Base-by-base conservation (phyloP, 2,113 vertebrate genomes). In the Myiozetetes cayanensis region DNA sequence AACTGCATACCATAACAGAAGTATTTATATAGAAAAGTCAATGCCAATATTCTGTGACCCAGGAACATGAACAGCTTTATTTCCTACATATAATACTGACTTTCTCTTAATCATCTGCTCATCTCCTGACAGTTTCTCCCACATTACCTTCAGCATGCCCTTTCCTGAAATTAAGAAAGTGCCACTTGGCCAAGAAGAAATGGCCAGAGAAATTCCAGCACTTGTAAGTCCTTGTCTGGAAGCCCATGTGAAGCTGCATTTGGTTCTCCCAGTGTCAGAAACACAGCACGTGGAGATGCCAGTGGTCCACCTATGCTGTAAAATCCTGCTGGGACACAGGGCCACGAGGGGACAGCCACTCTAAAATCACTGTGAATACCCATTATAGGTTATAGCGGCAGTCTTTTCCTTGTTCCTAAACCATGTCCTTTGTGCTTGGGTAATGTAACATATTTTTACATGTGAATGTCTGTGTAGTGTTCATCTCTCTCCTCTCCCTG, bases 361-460 rank as follows among this genome's bases (percentile, higher is more conserved):
- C n/a, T 59, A 56, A 79, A 75, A 52, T 50, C 20, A n/a, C 43
- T 16, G 3, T 9, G 24, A 85, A 23, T 61, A 75, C 17, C 22
- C 28, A 5, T 14, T 46, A n/a, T 0, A 75, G 61, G 8, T 14
- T 46, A 31, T 0, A 75, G 65, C 21, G 52, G 46, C 11, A 33
- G 28, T 44, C 79, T 73, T 87, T 52, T 78, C 74, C n/a, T 22
- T 61, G 44, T 8, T 43, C 52, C 74, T 68, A 63, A 6, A 56
- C 9, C 18, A 27, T 0, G 1, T 37, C 27, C 53, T 62, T 19
- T 70, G 75, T 22, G 49, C 53, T 78, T 39, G 33, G 8, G 37
- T 62, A 50, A 27, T 25, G 6, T 21, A 61, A 44, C 27, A 39
- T 10, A 67, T 14, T 18, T 0, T 18, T 18, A n/a, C 21, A 30